Base-by-base conservation (phyloP, 1,140 invertebrate genomes). In the Tetragonula clypearis region DNA sequence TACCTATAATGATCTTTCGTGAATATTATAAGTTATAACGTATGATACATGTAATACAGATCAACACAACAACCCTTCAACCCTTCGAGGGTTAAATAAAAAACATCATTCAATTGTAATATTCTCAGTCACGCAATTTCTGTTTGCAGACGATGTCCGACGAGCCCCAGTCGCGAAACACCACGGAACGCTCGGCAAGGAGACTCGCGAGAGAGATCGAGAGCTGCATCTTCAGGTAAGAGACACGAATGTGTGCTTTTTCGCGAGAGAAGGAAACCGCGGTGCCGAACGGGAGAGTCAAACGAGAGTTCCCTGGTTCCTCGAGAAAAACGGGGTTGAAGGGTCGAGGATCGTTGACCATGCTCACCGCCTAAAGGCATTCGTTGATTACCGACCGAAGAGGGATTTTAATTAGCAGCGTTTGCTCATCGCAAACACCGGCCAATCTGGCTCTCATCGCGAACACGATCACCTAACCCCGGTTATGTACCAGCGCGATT, bases 341-440 rank as follows among this genome's bases (percentile, higher is more conserved):
- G 58, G 86, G 81, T 80, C 78, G 78, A 80, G 75, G 75, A 88
- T 83, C 92, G 89, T 92, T 94, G 93, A 93, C 93, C 93, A 94
- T 93, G 88, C 90, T 93, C 90, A 85, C 79, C 85, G 93, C 92
- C 92, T 90, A 88, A 89, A 92, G 93, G 93, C 93, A 93, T 93
- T 87, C 92, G 92, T 94, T 94, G 93, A 94, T 94, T 94, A 93
- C 93, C 90, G 91, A 82, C 87, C 90, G 88, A 91, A 91, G 86
- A 92, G 92, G 92, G 92, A 95, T 95, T 95, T 95, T 95, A 95
- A 95, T 95, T 95, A 95, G 92, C 91, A 80, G 87, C 88, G 94
- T 95, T 95, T 94, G 87, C 94, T 92, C 91, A 90, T 92, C 90
- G 92, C 92, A 95, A 94, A 94, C 93, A 94, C 88, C 85, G 83